phyloP scores from a whole-genome alignment of 1,140 invertebrate genomes.

The Parapsyche elsis region DNA sequence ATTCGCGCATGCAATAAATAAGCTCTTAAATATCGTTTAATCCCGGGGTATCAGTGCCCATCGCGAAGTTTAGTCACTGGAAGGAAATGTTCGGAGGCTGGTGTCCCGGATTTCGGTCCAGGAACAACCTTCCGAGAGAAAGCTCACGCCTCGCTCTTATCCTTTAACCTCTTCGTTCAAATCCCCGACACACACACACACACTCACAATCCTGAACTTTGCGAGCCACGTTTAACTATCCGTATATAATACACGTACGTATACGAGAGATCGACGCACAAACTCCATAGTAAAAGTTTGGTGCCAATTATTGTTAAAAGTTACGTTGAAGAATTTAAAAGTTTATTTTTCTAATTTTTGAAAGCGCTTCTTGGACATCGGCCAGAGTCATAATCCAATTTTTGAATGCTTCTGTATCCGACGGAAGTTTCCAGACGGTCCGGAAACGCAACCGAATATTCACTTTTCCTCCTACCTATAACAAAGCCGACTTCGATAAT shows the following conservation, averaged over 20 bases:
- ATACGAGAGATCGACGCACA: neutral
- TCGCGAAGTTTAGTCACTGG: constrained; percentile 21
- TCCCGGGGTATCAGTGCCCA: neutral
- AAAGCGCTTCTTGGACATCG: constrained; percentile 23
- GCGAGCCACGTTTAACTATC: neutral
- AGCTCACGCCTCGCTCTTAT: neutral
- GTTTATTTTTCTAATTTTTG: constrained; percentile 16
- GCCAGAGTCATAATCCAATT: constrained; percentile 21
- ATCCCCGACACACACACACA: no score
- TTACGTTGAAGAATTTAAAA: neutral
- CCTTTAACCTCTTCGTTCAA: neutral
- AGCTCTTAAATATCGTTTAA: constrained; percentile 1
- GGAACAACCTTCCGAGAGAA: neutral
- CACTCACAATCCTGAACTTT: neutral
- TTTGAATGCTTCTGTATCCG: constrained; percentile 5
- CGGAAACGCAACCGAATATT: neutral
- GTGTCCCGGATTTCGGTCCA: constrained; percentile 12
- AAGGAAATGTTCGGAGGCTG: constrained; percentile 4
- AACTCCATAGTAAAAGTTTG: neutral
- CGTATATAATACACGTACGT: neutral
- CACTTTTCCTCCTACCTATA: neutral
- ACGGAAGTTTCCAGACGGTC: neutral
- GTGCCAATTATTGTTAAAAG: neutral
- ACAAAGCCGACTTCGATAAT: constrained; percentile 6
- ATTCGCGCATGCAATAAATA: constrained; percentile 3